Evolutionary conservation across 1,140 invertebrate species (phyloP).

Genomic region (Ephestia elutella): DNA sequence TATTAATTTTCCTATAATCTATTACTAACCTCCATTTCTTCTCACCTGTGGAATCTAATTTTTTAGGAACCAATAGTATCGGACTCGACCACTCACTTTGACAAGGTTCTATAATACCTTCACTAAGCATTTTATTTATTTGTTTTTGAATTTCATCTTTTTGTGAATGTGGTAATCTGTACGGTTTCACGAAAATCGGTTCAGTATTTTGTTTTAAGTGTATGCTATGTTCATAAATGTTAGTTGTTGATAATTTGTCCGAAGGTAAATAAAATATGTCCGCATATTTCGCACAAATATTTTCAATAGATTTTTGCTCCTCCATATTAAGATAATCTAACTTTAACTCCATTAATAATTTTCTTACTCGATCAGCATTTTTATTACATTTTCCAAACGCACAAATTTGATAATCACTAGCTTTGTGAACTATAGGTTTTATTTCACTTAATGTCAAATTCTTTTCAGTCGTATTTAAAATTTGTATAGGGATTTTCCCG

Average conservation of each 20-base stretch:
- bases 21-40: conserved; percentile 23
- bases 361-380: background rate
- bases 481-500: no score
- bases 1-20: conserved; percentile 23
- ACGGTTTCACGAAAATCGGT: conserved; percentile 12
- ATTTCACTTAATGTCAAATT: no score
- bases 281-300: conserved; percentile 18
- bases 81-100: conserved; percentile 15
- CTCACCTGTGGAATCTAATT: conserved; percentile 11
- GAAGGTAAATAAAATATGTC: conserved; percentile 11
- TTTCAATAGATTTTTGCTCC: conserved; percentile 8
- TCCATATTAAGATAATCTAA: conserved; percentile 17
- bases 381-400: background rate
- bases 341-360: conserved; percentile 11
- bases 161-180: conserved; percentile 12
- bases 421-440: no score
- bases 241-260: conserved; percentile 12
- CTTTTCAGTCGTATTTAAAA: no score
- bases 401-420: no score
- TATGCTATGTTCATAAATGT: conserved; percentile 13
- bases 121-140: conserved; percentile 14
- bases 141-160: conserved; percentile 13
- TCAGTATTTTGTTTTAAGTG: background rate
- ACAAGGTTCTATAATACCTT: conserved; percentile 13
- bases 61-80: conserved; percentile 20